A percentile compares a stretch with the other conserved stretches of the same genome.
phyloP scores from a whole-genome alignment of 2,888 invertebrate genomes.

The Apantesis nais region DNA sequence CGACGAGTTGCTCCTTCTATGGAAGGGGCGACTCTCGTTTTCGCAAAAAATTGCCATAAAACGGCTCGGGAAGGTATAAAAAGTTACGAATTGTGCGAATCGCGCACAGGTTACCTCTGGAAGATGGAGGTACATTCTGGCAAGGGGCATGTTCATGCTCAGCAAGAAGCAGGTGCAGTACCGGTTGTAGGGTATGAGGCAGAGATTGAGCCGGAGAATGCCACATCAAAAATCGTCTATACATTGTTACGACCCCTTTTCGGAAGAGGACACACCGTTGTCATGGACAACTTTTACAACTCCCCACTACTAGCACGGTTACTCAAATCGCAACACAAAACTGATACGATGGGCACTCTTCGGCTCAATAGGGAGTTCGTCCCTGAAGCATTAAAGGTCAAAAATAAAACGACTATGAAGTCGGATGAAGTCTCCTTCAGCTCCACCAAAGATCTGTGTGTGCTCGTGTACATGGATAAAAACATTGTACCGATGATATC shows the following conservation, averaged over 20 bases:
- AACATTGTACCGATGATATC: constrained; percentile 2
- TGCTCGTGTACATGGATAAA: too few species aligned
- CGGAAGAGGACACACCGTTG: constrained; percentile 39
- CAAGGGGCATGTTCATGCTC: background rate
- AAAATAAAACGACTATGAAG: constrained; percentile 29
- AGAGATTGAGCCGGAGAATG: constrained; percentile 31
- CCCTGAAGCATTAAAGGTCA: constrained; percentile 30
- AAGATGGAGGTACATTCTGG: constrained; percentile 19
- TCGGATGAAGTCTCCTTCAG: constrained; percentile 36
- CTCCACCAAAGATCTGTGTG: background rate
- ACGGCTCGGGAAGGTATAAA: constrained; percentile 39
- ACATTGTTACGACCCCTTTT: constrained; percentile 35
- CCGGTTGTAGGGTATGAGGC: too few species aligned
- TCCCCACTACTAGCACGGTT: constrained; percentile 35
- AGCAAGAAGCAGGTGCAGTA: background rate
- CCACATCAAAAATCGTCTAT: constrained; percentile 39
- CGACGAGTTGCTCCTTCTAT: background rate
- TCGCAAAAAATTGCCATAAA: constrained; percentile 33
- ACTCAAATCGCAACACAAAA: constrained; percentile 32
- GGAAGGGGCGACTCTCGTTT: constrained; percentile 19
- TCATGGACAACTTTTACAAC: constrained; percentile 50
- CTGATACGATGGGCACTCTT: constrained; percentile 41
- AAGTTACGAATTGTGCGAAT: constrained; percentile 41
- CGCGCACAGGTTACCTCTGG: constrained; percentile 38
- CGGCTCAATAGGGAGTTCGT: constrained; percentile 42